Conservation (phyloP, 2,888 invertebrate species). For the Spilosoma lubricipeda region DNA sequence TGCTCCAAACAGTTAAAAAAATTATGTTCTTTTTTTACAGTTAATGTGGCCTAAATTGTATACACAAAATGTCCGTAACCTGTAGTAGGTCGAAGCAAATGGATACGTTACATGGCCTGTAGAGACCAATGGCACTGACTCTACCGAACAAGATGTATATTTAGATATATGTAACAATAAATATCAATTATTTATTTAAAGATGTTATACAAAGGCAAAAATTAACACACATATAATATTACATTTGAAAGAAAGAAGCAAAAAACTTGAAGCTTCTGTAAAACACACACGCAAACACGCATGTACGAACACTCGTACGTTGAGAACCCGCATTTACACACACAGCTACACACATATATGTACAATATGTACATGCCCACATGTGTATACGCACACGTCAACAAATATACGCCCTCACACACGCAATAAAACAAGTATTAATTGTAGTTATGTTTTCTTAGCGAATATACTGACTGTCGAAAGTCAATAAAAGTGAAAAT, state of each 20-base stretch:
- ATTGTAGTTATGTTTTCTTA: no score
- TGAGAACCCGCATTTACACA: no score
- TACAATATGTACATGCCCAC: background rate
- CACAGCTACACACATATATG: background rate
- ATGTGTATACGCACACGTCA: background rate
- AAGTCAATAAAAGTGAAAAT: background rate
- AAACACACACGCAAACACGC: background rate
- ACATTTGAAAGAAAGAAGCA: background rate
- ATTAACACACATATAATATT: background rate
- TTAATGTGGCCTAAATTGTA: constrained; percentile 38
- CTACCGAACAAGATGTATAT: constrained; percentile 37
- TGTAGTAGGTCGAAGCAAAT: constrained; percentile 31
- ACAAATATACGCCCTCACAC: background rate
- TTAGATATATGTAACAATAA: constrained; percentile 2
- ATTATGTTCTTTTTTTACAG: constrained; percentile 8
- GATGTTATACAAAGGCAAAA: background rate
- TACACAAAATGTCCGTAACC: constrained; percentile 40
- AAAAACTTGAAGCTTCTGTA: background rate
- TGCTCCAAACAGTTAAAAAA: constrained; percentile 20
- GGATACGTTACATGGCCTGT: constrained; percentile 43
- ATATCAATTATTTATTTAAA: background rate
- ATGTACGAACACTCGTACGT: no score
- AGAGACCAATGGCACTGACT: constrained; percentile 25
- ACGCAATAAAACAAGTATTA: background rate
- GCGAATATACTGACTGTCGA: no score